Base-by-base conservation (phyloP, 2,113 vertebrate genomes). In the Eublepharis macularius region DNA sequence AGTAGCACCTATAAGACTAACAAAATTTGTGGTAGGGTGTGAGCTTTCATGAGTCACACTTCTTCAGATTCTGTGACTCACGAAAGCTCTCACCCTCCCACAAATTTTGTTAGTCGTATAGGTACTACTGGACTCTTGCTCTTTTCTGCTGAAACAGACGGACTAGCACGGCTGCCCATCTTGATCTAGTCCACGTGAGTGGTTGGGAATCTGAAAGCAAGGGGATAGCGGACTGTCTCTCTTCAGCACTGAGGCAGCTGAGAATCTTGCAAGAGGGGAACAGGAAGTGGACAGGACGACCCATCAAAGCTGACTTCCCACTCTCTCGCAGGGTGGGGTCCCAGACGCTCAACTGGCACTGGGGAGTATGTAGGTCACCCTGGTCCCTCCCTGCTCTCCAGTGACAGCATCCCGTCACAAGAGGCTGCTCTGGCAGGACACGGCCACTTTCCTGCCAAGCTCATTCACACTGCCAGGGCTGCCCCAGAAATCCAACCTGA, bases 401-500 rank as follows among this genome's bases (percentile, higher is more conserved):
- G 34, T n/a, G 29, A 32, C n/a, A 21, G n/a, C 17, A 21, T 17
- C n/a, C 4, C 5, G 2, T n/a, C 9, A 24, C 34, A 17, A 45
- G 16, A 17, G 26, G 63, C 13, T 2, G 0, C 2, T 14, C 26
- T 17, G 13, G n/a, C 26, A 16, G 7, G 36, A 54, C 34, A 82
- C 49, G 2, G 49, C 26, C 14, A 2, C 16, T 16, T 39, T 36
- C n/a, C 45, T 51, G 6, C 2, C 80, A 39, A 26, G n/a, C 12
- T 4, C 21, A 6, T 57, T 13, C 45, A 49, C 57, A n/a, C 6
- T 83, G 82, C n/a, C 60, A 91, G 76, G 68, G 76, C 21, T 1
- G 0, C 87, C 74, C 47, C n/a, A 12, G 0, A 80, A 91, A 91
- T 88, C 75, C 63, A n/a, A 51, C n/a, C 51, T 21, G 80, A 91